A percentile compares a stretch with the other conserved stretches of the same genome.
These are phyloP conservation scores for Alviniconcha marisindica DNA, from an alignment of 1,140 invertebrate genomes.

Conservation along the genomic window DNA sequence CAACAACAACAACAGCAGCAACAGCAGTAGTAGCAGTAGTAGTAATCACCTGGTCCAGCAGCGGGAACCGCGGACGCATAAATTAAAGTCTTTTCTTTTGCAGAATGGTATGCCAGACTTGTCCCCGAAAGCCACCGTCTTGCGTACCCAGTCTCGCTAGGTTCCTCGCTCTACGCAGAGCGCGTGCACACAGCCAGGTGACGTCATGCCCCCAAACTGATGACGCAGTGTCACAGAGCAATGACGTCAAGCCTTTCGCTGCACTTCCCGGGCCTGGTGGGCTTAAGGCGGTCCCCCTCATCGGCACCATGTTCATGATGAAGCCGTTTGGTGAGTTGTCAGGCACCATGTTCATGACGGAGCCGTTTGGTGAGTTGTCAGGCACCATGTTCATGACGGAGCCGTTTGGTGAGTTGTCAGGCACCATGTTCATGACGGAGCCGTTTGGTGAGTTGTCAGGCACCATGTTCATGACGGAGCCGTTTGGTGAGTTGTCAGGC, in stretches of 20 bases:
- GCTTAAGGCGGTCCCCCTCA: conserved; percentile 24
- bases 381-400: not conserved
- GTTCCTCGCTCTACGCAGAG: not conserved
- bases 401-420: conserved; percentile 44
- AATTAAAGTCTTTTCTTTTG: too few relatives aligned
- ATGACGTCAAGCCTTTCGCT: conserved; percentile 31
- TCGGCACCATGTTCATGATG: conserved; percentile 43
- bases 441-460: conserved; percentile 43
- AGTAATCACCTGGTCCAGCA: not conserved
- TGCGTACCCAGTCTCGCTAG: not conserved
- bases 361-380: conserved; percentile 45
- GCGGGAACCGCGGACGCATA: too few relatives aligned
- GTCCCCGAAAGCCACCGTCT: not conserved
- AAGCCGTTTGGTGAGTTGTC: conserved; percentile 45
- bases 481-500: too few relatives aligned
- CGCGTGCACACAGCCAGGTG: not conserved
- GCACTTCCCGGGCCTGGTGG: conserved; percentile 42
- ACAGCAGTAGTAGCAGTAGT: not conserved
- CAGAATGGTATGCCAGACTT: too few relatives aligned
- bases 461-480: too few relatives aligned
- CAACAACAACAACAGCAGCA: not conserved
- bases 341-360: not conserved
- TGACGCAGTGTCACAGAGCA: not conserved
- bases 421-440: not conserved
- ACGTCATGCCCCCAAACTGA: conserved; percentile 3